Percentiles rank a stretch among this genome's conserved stretches.
phyloP scores from a whole-genome alignment of 2,888 invertebrate genomes.

The Chirona hameri region DNA sequence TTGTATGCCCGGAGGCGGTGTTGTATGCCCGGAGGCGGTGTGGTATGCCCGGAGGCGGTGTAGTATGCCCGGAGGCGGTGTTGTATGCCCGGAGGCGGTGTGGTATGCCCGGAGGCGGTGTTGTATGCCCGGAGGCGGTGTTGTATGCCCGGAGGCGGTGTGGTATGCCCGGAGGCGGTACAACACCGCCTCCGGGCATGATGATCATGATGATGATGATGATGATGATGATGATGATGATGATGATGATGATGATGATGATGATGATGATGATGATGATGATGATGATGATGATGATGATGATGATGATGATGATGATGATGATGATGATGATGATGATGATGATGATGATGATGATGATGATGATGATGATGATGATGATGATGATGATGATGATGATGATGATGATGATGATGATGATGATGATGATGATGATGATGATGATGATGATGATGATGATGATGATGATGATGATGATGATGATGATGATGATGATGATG shows the following conservation, averaged over 20 bases:
- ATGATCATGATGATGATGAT: conserved; percentile 2
- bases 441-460: conserved; percentile 22
- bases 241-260: conserved; percentile 22
- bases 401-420: conserved; percentile 11
- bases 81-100: too few species aligned
- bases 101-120: too few species aligned
- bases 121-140: too few species aligned
- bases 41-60: too few species aligned
- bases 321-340: conserved; percentile 22
- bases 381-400: conserved; percentile 22
- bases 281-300: conserved; percentile 10
- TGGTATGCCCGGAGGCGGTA: too few species aligned
- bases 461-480: conserved; percentile 22
- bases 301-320: conserved; percentile 9
- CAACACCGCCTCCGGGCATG: too few species aligned
- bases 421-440: not conserved
- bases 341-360: conserved; percentile 22
- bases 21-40: too few species aligned
- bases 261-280: conserved; percentile 22
- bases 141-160: too few species aligned
- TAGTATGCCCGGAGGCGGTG: too few species aligned
- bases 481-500: conserved; percentile 22
- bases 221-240: conserved; percentile 22
- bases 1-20: too few species aligned
- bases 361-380: conserved; percentile 22